Evolutionary conservation across 2,113 vertebrate species (phyloP).

Genomic region (Hirundichthys speculiger): DNA sequence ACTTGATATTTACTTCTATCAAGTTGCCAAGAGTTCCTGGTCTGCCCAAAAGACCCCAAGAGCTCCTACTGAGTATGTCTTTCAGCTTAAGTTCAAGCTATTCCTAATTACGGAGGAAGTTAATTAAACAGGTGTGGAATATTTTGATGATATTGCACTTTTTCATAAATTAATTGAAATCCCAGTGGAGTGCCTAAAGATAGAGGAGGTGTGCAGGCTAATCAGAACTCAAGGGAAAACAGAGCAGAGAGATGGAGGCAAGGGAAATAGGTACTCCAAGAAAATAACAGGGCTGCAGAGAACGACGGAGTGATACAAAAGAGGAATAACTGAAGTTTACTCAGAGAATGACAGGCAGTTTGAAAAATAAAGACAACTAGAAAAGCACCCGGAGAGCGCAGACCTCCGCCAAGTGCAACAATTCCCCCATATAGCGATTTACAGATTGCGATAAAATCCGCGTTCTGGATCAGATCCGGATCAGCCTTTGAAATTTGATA

Average conservation of each 20-base stretch:
- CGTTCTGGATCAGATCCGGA: too few species aligned
- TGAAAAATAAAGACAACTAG: slow-evolving; percentile 7
- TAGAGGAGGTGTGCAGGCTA: slow-evolving; percentile 72
- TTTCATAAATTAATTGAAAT: slow-evolving; percentile 76
- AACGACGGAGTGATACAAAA: slow-evolving; percentile 23
- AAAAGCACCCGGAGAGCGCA: too few species aligned
- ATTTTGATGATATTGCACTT: slow-evolving; percentile 76
- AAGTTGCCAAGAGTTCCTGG: slow-evolving; percentile 26
- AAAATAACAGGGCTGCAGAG: slow-evolving; percentile 32
- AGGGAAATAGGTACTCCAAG: slow-evolving; percentile 47
- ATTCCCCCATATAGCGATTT: too few species aligned
- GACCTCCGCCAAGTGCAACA: too few species aligned
- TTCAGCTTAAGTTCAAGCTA: slow-evolving; percentile 54
- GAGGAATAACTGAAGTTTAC: slow-evolving; percentile 28
- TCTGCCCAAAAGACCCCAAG: slow-evolving; percentile 14
- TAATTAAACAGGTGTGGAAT: slow-evolving; percentile 75
- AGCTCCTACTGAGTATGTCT: slow-evolving; percentile 30
- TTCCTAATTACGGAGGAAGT: slow-evolving; percentile 68
- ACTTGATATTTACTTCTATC: slow-evolving; percentile 52
- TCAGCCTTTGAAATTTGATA: too few species aligned
- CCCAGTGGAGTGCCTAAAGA: slow-evolving; percentile 72
- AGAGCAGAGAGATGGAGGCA: slow-evolving; percentile 54
- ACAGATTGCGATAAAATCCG: too few species aligned
- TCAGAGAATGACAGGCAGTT: slow-evolving; percentile 27
- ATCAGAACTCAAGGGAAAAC: slow-evolving; percentile 78